Percentiles rank a stretch among this genome's conserved stretches.
These are phyloP conservation scores for Diachrysia chrysitis DNA, from an alignment of 2,888 invertebrate genomes.

Conservation along the genomic window DNA sequence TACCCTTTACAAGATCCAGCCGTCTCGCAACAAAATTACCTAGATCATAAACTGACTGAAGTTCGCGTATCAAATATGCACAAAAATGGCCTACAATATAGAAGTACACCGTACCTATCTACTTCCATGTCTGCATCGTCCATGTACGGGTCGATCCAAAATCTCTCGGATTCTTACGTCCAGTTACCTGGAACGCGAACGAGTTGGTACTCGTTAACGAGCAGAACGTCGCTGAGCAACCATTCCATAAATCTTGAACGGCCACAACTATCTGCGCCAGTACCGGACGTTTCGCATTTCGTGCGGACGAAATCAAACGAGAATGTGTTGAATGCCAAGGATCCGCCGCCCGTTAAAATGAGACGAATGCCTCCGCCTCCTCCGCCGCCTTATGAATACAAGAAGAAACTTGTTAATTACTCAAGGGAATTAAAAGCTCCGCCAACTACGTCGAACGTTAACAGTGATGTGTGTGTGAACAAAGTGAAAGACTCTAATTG, in stretches of 20 bases:
- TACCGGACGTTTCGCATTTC: constrained; percentile 87
- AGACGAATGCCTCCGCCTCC: constrained; percentile 89
- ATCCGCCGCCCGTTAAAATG: constrained; percentile 86
- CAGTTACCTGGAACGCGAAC: constrained; percentile 90
- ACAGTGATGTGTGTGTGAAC: constrained; percentile 73
- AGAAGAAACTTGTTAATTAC: constrained; percentile 89
- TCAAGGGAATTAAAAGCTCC: constrained; percentile 74
- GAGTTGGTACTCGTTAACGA: constrained; percentile 91
- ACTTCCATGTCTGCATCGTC: constrained; percentile 91
- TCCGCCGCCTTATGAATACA: constrained; percentile 86
- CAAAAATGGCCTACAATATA: constrained; percentile 93
- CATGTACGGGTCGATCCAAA: constrained; percentile 94
- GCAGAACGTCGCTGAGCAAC: constrained; percentile 89
- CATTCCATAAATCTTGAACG: constrained; percentile 91
- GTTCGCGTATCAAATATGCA: constrained; percentile 90
- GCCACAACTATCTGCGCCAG: constrained; percentile 90
- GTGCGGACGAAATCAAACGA: constrained; percentile 94
- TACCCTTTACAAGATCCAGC: constrained; percentile 97
- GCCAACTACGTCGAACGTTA: constrained; percentile 63
- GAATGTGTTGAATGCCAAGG: constrained; percentile 91
- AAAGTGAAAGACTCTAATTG: constrained; percentile 84
- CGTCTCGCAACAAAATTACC: constrained; percentile 96
- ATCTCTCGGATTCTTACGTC: constrained; percentile 93
- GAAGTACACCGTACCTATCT: constrained; percentile 94
- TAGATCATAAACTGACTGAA: constrained; percentile 95